Evolutionary conservation across 2,113 vertebrate species (phyloP).

Genomic region (Chelonoidis abingdonii): DNA sequence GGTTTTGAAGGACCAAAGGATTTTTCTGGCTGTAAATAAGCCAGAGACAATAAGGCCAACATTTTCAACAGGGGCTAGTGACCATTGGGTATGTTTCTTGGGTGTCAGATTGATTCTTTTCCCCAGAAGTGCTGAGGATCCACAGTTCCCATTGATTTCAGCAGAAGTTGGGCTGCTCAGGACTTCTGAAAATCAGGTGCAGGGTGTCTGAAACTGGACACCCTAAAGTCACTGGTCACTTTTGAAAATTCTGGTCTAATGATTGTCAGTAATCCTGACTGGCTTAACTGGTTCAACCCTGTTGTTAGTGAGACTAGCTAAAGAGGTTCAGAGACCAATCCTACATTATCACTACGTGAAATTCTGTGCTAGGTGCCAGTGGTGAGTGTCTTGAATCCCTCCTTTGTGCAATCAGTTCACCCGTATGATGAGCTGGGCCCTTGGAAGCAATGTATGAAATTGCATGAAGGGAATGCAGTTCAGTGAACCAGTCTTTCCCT

Average conservation of each 20-base stretch:
- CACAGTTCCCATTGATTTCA: neutral
- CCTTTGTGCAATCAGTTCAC: fast-evolving
- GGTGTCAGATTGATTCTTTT: neutral
- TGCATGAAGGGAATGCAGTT: neutral
- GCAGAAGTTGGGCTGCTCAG: neutral
- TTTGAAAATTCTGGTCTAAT: neutral
- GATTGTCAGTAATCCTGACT: neutral
- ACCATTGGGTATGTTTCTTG: neutral
- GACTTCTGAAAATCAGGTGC: neutral
- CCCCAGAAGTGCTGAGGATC: fast-evolving
- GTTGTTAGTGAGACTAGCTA: neutral
- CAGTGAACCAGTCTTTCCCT: neutral
- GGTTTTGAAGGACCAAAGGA: neutral
- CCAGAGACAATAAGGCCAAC: fast-evolving
- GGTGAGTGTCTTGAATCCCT: neutral
- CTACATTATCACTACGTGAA: neutral
- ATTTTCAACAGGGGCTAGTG: neutral
- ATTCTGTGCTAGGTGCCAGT: neutral
- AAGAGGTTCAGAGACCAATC: neutral
- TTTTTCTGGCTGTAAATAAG: neutral
- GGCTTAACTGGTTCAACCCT: neutral
- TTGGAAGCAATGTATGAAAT: neutral
- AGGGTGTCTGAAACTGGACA: neutral
- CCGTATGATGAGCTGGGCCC: neutral
- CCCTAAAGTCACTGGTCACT: fast-evolving